Conservation (phyloP, 1,140 invertebrate genomes). For the Vanessa tameamea region DNA sequence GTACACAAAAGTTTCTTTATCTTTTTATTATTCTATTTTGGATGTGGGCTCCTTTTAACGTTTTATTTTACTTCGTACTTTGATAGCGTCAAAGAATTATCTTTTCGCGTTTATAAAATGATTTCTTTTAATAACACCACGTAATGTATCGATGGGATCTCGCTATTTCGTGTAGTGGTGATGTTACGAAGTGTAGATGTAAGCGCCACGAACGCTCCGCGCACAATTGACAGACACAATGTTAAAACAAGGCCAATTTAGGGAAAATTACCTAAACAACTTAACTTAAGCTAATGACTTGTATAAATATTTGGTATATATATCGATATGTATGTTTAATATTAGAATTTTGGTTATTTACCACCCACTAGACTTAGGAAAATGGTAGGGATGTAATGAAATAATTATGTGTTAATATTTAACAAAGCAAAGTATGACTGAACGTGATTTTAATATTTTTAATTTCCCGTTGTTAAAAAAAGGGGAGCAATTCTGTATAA, state of each 20-base stretch:
- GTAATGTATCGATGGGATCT: slow-evolving; percentile 54
- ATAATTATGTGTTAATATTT: slow-evolving; percentile 79
- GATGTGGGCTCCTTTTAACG: slow-evolving; percentile 74
- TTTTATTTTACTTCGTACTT: slow-evolving; percentile 53
- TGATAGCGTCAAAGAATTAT: slow-evolving; percentile 57
- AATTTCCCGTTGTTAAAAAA: slow-evolving; percentile 64
- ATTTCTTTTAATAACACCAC: slow-evolving; percentile 74
- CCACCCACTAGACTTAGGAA: slow-evolving; percentile 78
- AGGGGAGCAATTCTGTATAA: slow-evolving; percentile 75
- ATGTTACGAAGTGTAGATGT: slow-evolving; percentile 37
- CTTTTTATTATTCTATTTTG: slow-evolving; percentile 71
- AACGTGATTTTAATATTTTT: slow-evolving; percentile 76
- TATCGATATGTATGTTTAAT: slow-evolving; percentile 80
- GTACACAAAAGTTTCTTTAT: slow-evolving; percentile 54
- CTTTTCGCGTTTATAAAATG: slow-evolving; percentile 61
- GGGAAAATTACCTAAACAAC: slow-evolving; percentile 76
- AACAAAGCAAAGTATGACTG: slow-evolving; percentile 77
- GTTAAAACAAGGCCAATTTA: slow-evolving; percentile 72
- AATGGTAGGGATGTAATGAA: slow-evolving; percentile 75
- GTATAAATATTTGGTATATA: slow-evolving; percentile 80
- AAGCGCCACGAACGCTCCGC: slow-evolving; percentile 44
- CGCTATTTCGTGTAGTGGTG: slow-evolving; percentile 41
- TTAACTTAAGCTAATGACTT: slow-evolving; percentile 80
- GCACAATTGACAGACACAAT: slow-evolving; percentile 68
- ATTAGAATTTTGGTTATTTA: slow-evolving; percentile 80